phyloP scores from a whole-genome alignment of 2,888 invertebrate genomes.

The Ceriagrion tenellum region DNA sequence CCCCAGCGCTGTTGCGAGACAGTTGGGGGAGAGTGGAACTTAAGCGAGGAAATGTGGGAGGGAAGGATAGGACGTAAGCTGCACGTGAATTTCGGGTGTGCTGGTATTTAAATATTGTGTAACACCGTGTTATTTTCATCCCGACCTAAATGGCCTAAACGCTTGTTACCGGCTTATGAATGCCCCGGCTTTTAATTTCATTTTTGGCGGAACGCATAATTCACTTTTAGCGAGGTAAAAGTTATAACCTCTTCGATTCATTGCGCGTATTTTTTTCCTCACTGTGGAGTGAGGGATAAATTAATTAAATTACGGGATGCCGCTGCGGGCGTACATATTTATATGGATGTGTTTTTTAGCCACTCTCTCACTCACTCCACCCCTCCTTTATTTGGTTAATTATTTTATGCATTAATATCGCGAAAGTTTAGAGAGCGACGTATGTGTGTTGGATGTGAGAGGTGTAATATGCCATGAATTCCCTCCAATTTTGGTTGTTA shows the following conservation, averaged over 20 bases:
- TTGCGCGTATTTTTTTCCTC: neutral
- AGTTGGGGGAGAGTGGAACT: neutral
- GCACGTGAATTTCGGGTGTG: neutral
- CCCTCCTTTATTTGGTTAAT: conserved; percentile 23
- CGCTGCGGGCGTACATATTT: conserved; percentile 14
- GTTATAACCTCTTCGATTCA: conserved; percentile 33
- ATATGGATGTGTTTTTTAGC: neutral
- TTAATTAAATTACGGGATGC: conserved; percentile 60
- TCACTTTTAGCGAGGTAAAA: neutral
- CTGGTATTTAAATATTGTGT: neutral
- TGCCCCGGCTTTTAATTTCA: conserved; percentile 27
- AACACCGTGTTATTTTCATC: neutral
- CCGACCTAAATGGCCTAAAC: neutral
- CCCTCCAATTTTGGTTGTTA: neutral
- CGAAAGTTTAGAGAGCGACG: neutral
- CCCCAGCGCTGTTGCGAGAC: neutral
- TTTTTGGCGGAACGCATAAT: conserved; percentile 28
- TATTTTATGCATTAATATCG: conserved; percentile 56
- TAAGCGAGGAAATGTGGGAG: neutral
- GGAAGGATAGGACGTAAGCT: neutral
- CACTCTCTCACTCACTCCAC: neutral
- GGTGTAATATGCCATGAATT: conserved; percentile 21
- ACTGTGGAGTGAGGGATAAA: conserved; percentile 30
- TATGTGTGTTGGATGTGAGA: neutral
- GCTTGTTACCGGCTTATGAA: conserved; percentile 8